Evolutionary conservation across 1,140 invertebrate genomes (phyloP).

Genomic region (Drosophila ananassae): DNA sequence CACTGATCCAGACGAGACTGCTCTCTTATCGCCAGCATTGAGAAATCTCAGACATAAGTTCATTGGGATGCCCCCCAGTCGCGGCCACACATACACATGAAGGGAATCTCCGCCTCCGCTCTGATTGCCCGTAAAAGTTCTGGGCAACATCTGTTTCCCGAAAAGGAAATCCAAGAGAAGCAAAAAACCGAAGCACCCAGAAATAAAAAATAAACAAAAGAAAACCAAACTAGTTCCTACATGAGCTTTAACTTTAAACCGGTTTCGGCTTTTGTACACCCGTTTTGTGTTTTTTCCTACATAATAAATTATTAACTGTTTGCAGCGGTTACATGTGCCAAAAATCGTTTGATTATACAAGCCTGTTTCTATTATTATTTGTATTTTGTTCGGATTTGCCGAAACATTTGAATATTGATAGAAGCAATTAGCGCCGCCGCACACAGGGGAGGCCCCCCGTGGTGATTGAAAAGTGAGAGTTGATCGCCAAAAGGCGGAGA

Average conservation of each 20-base stretch:
- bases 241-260: constrained; percentile 59
- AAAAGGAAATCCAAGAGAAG: constrained; percentile 69
- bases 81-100: constrained; percentile 2
- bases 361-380: constrained; percentile 9
- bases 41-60: constrained; percentile 24
- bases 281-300: constrained; percentile 57
- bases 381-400: constrained; percentile 14
- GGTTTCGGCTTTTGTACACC: constrained; percentile 72
- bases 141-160: constrained; percentile 73
- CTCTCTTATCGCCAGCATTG: constrained; percentile 5
- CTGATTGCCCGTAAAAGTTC: constrained; percentile 46
- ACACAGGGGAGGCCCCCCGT: constrained; percentile 47
- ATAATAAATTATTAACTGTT: constrained; percentile 49
- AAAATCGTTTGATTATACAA: constrained; percentile 53
- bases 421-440: constrained; percentile 45
- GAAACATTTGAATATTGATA: constrained; percentile 70
- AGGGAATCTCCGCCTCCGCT: constrained; percentile 25
- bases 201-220: constrained; percentile 54
- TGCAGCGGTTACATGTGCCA: constrained; percentile 67
- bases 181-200: constrained; percentile 25
- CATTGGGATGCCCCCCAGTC: constrained; percentile 23
- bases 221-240: constrained; percentile 74
- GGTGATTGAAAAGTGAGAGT: constrained; percentile 74
- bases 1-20: not conserved
- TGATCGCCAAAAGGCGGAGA: constrained; percentile 46